Base-by-base conservation (phyloP, 2,888 invertebrate species). In the Lacanobia wlatinum region DNA sequence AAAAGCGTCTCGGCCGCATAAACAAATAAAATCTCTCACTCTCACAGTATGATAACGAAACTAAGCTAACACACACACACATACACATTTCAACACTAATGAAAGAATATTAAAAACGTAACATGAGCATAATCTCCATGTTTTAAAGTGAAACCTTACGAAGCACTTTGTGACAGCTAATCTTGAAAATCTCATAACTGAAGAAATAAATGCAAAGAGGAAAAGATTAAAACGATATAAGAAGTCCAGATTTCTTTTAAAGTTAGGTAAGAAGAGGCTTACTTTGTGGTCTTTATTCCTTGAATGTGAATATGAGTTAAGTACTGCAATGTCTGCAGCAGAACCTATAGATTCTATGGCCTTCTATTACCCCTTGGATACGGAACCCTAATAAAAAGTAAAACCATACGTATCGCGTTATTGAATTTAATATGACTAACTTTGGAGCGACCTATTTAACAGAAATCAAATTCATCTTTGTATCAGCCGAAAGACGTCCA, bases 61-160 rank as follows among this genome's bases (percentile, higher is more conserved):
- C 46, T 48, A 38, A 9, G 43, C 18, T 46, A n/a, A 69, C 50
- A 62, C 18, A 48, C 16, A 59, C 14, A 55, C 9, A 50, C 34
- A 34, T 28, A 28, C 28, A 34, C 6, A 34, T 28, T 3, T 28
- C 28, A 28, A 48, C 16, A 34, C 1, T 16, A 28, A n/a, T 28
- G 50, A 69, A 68, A 77, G 69, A 34, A 60, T 77, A 77, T 77
- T 69, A 77, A 77, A 60, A 69, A 12, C 16, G 3, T 9, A 12
- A 50, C 55, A 61, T 50, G 10, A 40, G 12, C 8, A 8, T 5
- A 40, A 1, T 3, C 40, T 18, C 1, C 28, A 48, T 52, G 50
- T 21, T 75, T 70, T 23, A 38, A 70, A 75, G 14, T 59, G 23
- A 66, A 58, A 18, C 38, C 23, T n/a, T 21, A 40, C 48, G 46